phyloP scores from a whole-genome alignment of 2,113 vertebrate species.

The Apteryx owenii region DNA sequence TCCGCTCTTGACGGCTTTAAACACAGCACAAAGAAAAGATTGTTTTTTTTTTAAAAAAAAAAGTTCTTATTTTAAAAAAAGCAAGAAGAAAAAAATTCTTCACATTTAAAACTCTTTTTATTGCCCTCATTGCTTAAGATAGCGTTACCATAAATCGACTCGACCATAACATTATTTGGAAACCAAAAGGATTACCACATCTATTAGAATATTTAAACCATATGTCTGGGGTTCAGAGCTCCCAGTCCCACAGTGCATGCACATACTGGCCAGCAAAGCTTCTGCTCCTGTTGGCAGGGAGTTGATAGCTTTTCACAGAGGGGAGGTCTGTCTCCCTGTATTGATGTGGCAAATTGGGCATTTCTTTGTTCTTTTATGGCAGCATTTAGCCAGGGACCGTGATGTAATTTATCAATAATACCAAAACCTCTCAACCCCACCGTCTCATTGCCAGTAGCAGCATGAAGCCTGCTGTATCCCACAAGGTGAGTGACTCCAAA shows the following conservation, averaged over 20 bases:
- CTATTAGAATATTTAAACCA: constrained; percentile 57
- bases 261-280: background rate
- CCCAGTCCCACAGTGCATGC: background rate
- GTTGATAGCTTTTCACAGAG: background rate
- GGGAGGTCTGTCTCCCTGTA: background rate
- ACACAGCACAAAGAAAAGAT: constrained; percentile 16
- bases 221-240: constrained; percentile 22
- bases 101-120: constrained; percentile 47
- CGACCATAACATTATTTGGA: constrained; percentile 41
- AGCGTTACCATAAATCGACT: constrained; percentile 58
- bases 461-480: background rate
- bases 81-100: background rate
- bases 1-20: background rate
- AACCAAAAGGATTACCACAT: constrained; percentile 61
- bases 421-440: background rate
- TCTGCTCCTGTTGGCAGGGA: constrained; percentile 1
- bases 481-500: background rate
- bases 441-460: background rate
- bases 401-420: background rate
- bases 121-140: constrained; percentile 56
- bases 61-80: background rate
- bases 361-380: background rate
- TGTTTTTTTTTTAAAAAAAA: background rate
- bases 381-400: background rate
- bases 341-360: background rate